Conservation (phyloP, 2,113 vertebrate species). For the Microcebus tavaratra region DNA sequence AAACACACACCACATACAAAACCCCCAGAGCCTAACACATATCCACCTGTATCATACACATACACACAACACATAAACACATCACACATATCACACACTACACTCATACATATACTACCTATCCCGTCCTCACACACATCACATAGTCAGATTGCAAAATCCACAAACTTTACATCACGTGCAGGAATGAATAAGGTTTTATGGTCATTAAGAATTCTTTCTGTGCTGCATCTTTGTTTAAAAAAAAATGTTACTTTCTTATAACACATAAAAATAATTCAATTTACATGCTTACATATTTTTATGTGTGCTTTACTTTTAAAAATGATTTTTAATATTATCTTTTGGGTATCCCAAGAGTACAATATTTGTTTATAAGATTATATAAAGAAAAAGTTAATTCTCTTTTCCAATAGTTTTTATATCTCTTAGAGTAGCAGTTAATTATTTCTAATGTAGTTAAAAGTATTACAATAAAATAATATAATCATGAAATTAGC, state of each 20-base stretch:
- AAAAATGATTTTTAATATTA: not conserved
- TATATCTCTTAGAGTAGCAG: not conserved
- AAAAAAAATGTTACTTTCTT: not conserved
- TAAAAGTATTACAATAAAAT: not conserved
- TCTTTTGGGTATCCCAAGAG: not conserved
- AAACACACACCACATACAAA: not conserved
- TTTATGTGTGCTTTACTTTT: not conserved
- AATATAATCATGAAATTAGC: not conserved
- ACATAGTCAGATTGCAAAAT: not conserved
- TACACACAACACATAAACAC: not conserved
- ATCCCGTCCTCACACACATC: not conserved
- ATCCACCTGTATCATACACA: not conserved
- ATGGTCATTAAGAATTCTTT: not conserved
- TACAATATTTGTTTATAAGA: not conserved
- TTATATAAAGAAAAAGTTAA: not conserved
- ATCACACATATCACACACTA: not conserved
- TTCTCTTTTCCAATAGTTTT: not conserved
- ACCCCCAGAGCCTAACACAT: too few relatives aligned
- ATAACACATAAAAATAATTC: not conserved
- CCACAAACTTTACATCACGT: not conserved
- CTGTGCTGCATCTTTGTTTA: not conserved
- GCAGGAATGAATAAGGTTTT: too few relatives aligned
- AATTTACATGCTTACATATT: not conserved
- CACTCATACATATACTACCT: not conserved
- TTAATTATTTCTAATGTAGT: not conserved